Evolutionary conservation across 2,113 vertebrate species (phyloP).

Genomic region (Semnornis frantzii): DNA sequence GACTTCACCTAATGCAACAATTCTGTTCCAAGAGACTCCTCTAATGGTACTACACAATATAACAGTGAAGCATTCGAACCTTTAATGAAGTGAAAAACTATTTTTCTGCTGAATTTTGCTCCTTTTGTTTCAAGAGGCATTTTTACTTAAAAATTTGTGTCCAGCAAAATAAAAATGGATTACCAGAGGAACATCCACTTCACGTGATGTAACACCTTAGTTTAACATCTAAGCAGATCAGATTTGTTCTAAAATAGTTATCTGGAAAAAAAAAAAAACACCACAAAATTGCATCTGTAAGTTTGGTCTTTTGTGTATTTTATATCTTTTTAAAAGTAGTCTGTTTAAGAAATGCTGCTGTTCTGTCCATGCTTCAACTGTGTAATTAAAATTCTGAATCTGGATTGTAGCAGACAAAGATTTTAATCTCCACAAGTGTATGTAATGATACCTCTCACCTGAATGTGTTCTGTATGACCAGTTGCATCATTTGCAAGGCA

Average conservation of each 20-base stretch:
- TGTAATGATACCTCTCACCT: not conserved
- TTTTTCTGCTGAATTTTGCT: not conserved
- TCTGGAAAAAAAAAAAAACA: not conserved
- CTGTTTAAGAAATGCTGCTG: not conserved
- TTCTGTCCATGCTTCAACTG: not conserved
- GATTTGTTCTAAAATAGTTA: not conserved
- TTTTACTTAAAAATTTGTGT: not conserved
- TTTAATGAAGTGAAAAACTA: not conserved
- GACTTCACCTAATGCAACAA: not conserved
- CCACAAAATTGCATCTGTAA: not conserved
- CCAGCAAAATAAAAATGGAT: not conserved
- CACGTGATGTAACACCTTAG: not conserved
- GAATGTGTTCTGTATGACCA: conserved; percentile 30
- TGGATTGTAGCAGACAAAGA: not conserved
- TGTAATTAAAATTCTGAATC: not conserved
- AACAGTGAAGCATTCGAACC: not conserved
- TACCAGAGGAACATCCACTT: not conserved
- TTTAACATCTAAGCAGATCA: not conserved
- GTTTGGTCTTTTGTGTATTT: not conserved
- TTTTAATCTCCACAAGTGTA: not conserved
- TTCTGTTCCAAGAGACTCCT: not conserved
- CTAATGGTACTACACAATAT: not conserved
- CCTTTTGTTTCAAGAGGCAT: not conserved
- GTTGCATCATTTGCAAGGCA: conserved; percentile 1
- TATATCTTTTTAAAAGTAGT: not conserved